Conservation (phyloP, 1,140 invertebrate genomes). For the Cotesia vestalis region DNA sequence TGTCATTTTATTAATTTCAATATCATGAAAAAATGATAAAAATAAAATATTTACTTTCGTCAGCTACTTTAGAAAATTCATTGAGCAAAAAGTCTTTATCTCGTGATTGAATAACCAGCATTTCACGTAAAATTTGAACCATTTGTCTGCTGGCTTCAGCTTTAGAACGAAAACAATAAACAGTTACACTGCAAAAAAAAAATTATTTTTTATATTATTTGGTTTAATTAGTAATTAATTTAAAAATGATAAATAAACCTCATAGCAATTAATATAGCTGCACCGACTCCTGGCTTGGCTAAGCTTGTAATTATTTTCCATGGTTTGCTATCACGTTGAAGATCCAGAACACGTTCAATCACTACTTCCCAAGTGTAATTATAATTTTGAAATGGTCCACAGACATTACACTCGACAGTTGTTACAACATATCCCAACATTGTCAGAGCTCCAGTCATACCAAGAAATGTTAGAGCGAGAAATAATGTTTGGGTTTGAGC, state of each 20-base stretch:
- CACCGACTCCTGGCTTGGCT: constrained; percentile 67
- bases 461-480: constrained; percentile 73
- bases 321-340: constrained; percentile 57
- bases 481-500: constrained; percentile 78
- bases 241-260: constrained; percentile 49
- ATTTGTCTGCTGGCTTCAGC: constrained; percentile 71
- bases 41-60: constrained; percentile 52
- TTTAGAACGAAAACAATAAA: constrained; percentile 76
- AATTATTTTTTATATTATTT: too few species aligned
- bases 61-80: constrained; percentile 63
- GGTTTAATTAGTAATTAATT: constrained; percentile 19
- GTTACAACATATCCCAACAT: constrained; percentile 70
- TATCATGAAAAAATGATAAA: not conserved
- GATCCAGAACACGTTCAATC: constrained; percentile 61
- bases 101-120: constrained; percentile 75
- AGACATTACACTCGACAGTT: constrained; percentile 64
- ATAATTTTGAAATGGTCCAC: constrained; percentile 69
- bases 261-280: constrained; percentile 66
- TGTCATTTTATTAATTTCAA: constrained; percentile 3
- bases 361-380: constrained; percentile 65
- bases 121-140: constrained; percentile 73
- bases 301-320: constrained; percentile 61
- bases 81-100: constrained; percentile 80
- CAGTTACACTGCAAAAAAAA: constrained; percentile 64
- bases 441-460: constrained; percentile 69